Evolutionary conservation across 2,113 vertebrate genomes (phyloP).

Genomic region (Lepus americanus): DNA sequence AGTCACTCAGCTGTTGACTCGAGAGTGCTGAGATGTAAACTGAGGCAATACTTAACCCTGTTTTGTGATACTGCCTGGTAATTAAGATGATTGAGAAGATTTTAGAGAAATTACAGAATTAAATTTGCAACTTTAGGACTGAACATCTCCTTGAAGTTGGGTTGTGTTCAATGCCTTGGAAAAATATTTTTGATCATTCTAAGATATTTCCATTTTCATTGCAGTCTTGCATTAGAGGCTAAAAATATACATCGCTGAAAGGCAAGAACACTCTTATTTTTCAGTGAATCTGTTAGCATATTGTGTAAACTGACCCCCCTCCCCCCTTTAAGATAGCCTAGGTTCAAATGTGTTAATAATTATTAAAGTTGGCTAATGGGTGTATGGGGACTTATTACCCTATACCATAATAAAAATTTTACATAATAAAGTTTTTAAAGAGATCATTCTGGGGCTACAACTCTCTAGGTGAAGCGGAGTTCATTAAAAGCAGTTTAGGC

Average conservation of each 20-base stretch:
- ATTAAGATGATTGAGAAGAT: neutral
- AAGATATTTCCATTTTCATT: neutral
- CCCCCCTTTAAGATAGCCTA: constrained; percentile 17
- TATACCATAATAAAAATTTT: constrained; percentile 40
- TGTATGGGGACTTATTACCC: constrained; percentile 33
- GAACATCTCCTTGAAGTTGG: constrained; percentile 8
- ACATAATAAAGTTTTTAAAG: constrained; percentile 28
- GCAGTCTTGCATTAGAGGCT: neutral
- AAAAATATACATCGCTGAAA: constrained; percentile 33
- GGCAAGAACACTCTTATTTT: constrained; percentile 15
- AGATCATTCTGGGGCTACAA: constrained; percentile 11
- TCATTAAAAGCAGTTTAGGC: constrained; percentile 4
- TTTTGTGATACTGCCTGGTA: too few species aligned
- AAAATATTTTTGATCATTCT: neutral
- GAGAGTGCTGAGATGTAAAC: neutral
- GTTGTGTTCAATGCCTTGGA: neutral
- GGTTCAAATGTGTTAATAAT: constrained; percentile 49
- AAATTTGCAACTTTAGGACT: neutral
- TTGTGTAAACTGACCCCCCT: neutral
- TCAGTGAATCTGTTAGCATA: neutral
- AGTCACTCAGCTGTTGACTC: neutral
- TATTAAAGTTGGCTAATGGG: constrained; percentile 25
- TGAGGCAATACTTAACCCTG: neutral
- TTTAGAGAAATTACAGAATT: constrained; percentile 16
- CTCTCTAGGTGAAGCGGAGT: constrained; percentile 1